These are phyloP conservation scores for Melitaea cinxia DNA, from an alignment of 1,140 invertebrate species.

Conservation along the genomic window DNA sequence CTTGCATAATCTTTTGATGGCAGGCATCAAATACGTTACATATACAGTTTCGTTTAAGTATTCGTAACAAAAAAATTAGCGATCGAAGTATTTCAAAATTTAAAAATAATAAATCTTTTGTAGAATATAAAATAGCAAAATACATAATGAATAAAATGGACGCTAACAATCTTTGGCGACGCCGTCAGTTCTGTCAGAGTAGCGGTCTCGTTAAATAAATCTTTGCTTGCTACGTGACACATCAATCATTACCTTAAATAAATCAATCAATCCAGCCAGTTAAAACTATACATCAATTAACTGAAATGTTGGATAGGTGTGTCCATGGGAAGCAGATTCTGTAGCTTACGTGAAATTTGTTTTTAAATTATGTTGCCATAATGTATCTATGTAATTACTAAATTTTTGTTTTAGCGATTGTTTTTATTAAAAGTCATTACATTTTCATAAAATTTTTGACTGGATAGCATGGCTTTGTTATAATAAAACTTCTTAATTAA, in stretches of 20 bases:
- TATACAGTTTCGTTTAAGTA: too few species aligned
- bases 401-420: too few species aligned
- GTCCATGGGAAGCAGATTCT: not conserved
- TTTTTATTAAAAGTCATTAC: too few species aligned
- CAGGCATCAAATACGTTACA: too few species aligned
- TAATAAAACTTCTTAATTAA: too few species aligned
- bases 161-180: slow-evolving; percentile 46
- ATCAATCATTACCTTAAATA: slow-evolving; percentile 62
- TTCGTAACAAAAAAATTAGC: too few species aligned
- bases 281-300: slow-evolving; percentile 18
- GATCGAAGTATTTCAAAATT: not conserved
- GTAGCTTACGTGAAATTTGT: too few species aligned
- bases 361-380: too few species aligned
- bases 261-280: slow-evolving; percentile 59
- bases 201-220: slow-evolving; percentile 51
- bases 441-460: too few species aligned
- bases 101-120: not conserved
- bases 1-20: not conserved
- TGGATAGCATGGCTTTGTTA: too few species aligned
- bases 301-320: slow-evolving; percentile 7
- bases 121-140: slow-evolving; percentile 16
- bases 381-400: too few species aligned
- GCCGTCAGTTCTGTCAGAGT: slow-evolving; percentile 43
- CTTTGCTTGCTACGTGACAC: slow-evolving; percentile 60
- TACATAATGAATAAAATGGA: slow-evolving; percentile 34